A percentile compares a stretch with the other conserved stretches of the same genome.
Conservation (phyloP, 2,797 vertebrate genomes). For the Chromis chromis region DNA sequence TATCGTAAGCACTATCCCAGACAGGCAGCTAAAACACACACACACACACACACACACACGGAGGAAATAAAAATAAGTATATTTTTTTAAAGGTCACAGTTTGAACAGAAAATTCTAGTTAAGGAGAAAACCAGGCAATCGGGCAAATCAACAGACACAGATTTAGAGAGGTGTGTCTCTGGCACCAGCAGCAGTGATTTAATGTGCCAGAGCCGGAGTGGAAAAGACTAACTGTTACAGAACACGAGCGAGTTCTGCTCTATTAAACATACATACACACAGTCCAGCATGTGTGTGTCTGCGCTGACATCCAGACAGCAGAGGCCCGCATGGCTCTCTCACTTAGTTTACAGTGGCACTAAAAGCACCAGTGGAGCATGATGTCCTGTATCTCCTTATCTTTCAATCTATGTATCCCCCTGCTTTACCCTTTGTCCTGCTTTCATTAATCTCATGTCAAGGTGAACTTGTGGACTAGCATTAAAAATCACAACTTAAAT, state of each 20-base stretch:
- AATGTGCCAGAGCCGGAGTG: slow-evolving; percentile 23
- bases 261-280: slow-evolving; percentile 39
- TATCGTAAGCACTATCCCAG: not conserved
- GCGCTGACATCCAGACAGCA: slow-evolving; percentile 20
- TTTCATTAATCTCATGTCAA: too few species aligned
- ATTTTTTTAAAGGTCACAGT: not conserved
- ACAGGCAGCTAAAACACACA: not conserved
- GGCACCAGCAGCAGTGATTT: slow-evolving; percentile 21
- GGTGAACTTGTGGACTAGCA: too few species aligned
- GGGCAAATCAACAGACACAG: not conserved
- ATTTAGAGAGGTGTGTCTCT: slow-evolving; percentile 10
- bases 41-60: not conserved
- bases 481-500: not conserved
- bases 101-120: slow-evolving; percentile 1
- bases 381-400: not conserved
- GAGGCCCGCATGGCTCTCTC: slow-evolving; percentile 29
- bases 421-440: not conserved
- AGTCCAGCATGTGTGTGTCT: slow-evolving; percentile 14
- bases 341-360: slow-evolving; percentile 51
- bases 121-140: slow-evolving; percentile 27
- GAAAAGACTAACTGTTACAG: slow-evolving; percentile 19
- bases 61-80: not conserved
- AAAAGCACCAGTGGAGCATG: slow-evolving; percentile 34
- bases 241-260: slow-evolving; percentile 44
- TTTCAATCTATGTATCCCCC: not conserved